Evolutionary conservation across 2,888 invertebrate species (phyloP).

Genomic region (Iphiclides podalirius): DNA sequence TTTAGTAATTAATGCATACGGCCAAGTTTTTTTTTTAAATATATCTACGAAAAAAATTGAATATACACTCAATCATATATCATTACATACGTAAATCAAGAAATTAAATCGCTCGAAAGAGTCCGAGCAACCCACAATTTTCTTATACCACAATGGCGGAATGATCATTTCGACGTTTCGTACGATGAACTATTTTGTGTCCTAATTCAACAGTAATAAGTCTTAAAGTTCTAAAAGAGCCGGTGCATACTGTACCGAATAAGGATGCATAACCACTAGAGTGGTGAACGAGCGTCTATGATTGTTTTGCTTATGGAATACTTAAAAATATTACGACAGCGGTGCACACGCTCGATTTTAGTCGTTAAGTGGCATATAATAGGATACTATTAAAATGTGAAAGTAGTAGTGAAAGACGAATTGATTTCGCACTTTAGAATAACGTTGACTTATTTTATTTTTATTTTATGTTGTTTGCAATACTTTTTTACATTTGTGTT

Average conservation of each 20-base stretch:
- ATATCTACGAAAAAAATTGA: no score
- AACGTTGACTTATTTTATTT: no score
- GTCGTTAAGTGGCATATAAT: no score
- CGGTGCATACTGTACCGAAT: no score
- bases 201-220: not conserved
- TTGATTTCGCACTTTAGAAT: no score
- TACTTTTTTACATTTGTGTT: no score
- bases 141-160: conserved; percentile 19
- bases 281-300: not conserved
- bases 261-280: not conserved
- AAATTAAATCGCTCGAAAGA: conserved; percentile 22
- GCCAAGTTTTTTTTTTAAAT: no score
- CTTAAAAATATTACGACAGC: not conserved
- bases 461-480: no score
- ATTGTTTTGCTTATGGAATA: not conserved
- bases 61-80: not conserved
- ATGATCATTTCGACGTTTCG: not conserved
- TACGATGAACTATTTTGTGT: not conserved
- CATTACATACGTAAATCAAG: conserved; percentile 19
- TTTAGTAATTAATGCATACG: no score
- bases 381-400: no score
- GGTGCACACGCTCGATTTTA: not conserved
- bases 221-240: not conserved
- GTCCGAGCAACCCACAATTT: conserved; percentile 18
- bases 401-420: no score